Evolutionary conservation across 2,888 invertebrate species (phyloP), one percentile per base, ranked within the genome.

Genomic region (Epinotia ramella): DNA sequence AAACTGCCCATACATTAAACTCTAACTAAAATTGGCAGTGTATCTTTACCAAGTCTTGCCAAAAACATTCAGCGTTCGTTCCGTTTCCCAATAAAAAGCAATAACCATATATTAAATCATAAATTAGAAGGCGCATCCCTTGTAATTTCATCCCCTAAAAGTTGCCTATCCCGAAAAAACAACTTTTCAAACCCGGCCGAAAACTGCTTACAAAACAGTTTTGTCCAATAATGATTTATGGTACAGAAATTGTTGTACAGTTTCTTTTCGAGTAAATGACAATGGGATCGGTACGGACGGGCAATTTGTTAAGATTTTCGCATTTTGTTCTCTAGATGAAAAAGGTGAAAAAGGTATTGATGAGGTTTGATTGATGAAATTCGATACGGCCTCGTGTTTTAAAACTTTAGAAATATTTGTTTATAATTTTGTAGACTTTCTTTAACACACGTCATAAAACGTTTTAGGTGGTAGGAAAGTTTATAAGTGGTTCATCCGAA

Each of bases 181-280:
- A 73, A 73, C 67, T 73, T 72, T 67, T 67, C 73, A 73, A 28
- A 24, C 46, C 57, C 65, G 46, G 46, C 20, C 66, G 18, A 33
- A 67, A 73, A 73, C 18, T 73, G 73, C 65, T 67, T 66, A 67
- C 67, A 62, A 62, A 62, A 59, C 66, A 62, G 70, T 70, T 70
- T 70, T 70, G 70, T 70, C 46, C 70, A 33, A 70, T 70, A 70
- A 70, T 70, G 70, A 73, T 73, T 73, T 73, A 73, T 73, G 57
- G 44, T 28, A 62, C 28, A n/a, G 62, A 70, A 62, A 62, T 70
- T 70, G 70, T 46, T 70, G 70, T 70, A 70, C 70, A 70, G n/a
- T 70, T 70, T 70, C 60, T 62, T 70, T 70, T 46, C 11, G 46
- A 69, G 69, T 46, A 44, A 46, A 70, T 70, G 70, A 70, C 70